Percentiles rank a stretch among this genome's conserved stretches.
Evolutionary conservation across 2,113 vertebrate species (phyloP).

Genomic region (Percopsis transmontana): DNA sequence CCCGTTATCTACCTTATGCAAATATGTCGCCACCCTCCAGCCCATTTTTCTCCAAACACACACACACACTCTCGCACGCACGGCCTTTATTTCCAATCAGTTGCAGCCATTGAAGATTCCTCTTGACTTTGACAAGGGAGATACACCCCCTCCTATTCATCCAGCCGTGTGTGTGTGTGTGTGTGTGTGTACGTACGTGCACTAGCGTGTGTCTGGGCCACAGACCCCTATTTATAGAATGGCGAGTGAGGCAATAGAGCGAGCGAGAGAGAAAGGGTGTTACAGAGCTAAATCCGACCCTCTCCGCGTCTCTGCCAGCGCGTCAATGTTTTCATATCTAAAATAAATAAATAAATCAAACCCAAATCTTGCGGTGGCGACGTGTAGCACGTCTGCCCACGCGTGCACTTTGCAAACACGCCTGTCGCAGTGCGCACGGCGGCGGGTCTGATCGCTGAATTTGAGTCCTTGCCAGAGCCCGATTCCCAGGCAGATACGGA

Average conservation of each 20-base stretch:
- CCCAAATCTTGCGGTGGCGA: slow-evolving; percentile 20
- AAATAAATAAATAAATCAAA: background rate
- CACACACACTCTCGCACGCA: slow-evolving; percentile 11
- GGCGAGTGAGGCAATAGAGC: slow-evolving; percentile 2
- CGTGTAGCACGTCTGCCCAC: background rate
- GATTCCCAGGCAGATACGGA: slow-evolving; percentile 11
- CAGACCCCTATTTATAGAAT: slow-evolving; percentile 49
- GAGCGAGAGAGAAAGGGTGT: slow-evolving; percentile 10
- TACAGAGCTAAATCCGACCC: slow-evolving; percentile 6
- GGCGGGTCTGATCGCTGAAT: background rate
- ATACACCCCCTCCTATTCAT: slow-evolving; percentile 42
- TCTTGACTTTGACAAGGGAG: slow-evolving; percentile 59
- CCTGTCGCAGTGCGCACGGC: slow-evolving; percentile 1
- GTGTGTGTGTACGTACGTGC: background rate
- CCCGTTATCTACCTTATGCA: slow-evolving; percentile 68
- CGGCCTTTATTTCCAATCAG: slow-evolving; percentile 53
- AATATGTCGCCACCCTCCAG: slow-evolving; percentile 37
- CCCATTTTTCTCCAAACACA: slow-evolving; percentile 27
- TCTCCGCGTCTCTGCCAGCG: slow-evolving; percentile 5
- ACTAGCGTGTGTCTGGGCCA: background rate
- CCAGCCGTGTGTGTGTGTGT: slow-evolving; percentile 31
- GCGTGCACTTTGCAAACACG: background rate
- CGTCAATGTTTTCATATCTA: slow-evolving; percentile 10
- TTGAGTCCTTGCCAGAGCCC: slow-evolving; percentile 11
- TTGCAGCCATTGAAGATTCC: slow-evolving; percentile 42